phyloP scores from a whole-genome alignment of 2,888 invertebrate genomes.

The Xestia rhomboidea region DNA sequence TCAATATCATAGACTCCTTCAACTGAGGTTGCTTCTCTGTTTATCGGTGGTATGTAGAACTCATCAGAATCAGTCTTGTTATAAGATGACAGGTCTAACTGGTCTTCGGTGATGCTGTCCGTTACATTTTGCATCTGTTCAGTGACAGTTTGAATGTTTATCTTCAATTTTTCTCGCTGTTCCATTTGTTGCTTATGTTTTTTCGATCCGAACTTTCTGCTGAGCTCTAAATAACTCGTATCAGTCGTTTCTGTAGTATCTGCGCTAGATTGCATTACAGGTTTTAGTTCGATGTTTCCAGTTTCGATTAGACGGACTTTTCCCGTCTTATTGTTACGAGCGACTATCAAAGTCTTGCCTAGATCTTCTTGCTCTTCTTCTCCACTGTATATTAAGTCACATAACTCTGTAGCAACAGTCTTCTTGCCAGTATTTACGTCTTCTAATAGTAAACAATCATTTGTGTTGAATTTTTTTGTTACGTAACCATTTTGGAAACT shows the following conservation, averaged over 20 bases:
- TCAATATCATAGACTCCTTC: constrained; percentile 87
- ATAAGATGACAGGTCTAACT: constrained; percentile 80
- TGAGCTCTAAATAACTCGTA: constrained; percentile 84
- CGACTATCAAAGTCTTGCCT: constrained; percentile 79
- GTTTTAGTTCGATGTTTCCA: constrained; percentile 77
- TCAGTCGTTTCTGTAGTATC: constrained; percentile 71
- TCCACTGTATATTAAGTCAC: constrained; percentile 79
- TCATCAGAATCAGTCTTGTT: constrained; percentile 80
- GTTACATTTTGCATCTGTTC: constrained; percentile 91
- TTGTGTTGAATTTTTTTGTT: constrained; percentile 73
- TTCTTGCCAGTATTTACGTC: constrained; percentile 72
- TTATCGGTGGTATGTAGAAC: constrained; percentile 88
- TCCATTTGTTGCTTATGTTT: constrained; percentile 91
- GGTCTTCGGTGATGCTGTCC: constrained; percentile 77
- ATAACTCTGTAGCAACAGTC: constrained; percentile 73
- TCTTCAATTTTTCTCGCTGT: constrained; percentile 90
- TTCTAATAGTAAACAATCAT: constrained; percentile 72
- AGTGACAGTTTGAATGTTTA: constrained; percentile 90
- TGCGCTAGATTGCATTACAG: constrained; percentile 70
- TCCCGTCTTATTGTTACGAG: constrained; percentile 79
- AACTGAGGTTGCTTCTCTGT: constrained; percentile 83
- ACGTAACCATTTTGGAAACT: constrained; percentile 85
- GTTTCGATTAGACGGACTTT: constrained; percentile 83
- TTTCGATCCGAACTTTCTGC: constrained; percentile 92
- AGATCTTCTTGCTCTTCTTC: constrained; percentile 77